Conservation (phyloP, 2,888 invertebrate species). For the Torymus auratus region DNA sequence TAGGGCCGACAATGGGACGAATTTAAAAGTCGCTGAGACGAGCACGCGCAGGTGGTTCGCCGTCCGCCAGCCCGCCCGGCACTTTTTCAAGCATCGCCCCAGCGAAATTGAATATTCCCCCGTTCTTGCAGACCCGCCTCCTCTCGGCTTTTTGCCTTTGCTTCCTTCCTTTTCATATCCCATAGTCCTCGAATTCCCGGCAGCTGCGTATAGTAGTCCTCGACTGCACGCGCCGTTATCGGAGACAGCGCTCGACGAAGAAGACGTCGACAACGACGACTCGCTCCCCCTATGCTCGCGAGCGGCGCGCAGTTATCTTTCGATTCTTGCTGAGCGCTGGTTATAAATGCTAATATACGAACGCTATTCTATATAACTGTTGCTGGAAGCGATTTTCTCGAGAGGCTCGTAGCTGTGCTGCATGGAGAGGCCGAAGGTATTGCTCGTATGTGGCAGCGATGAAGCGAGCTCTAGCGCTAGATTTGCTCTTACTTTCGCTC, state of each 20-base stretch:
- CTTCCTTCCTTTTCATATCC: conserved; percentile 34
- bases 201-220: neutral
- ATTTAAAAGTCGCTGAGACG: conserved; percentile 73
- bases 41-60: conserved; percentile 68
- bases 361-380: conserved; percentile 22
- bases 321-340: conserved; percentile 66
- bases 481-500: neutral
- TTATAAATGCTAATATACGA: conserved; percentile 69
- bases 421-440: too few species aligned
- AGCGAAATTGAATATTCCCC: conserved; percentile 72
- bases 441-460: neutral
- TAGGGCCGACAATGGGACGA: conserved; percentile 72
- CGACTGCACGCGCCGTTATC: conserved; percentile 14
- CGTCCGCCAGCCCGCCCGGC: conserved; percentile 13
- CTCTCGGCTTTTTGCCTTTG: neutral
- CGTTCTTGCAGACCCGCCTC: conserved; percentile 4
- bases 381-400: conserved; percentile 35
- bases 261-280: conserved; percentile 54
- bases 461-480: conserved; percentile 3
- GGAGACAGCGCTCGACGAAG: neutral
- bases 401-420: conserved; percentile 1
- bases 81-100: conserved; percentile 64
- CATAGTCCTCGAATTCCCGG: conserved; percentile 24
- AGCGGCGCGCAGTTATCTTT: conserved; percentile 63
- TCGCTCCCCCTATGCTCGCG: conserved; percentile 48